phyloP scores from a whole-genome alignment of 2,113 vertebrate genomes.

The Eupsittula cactorum region DNA sequence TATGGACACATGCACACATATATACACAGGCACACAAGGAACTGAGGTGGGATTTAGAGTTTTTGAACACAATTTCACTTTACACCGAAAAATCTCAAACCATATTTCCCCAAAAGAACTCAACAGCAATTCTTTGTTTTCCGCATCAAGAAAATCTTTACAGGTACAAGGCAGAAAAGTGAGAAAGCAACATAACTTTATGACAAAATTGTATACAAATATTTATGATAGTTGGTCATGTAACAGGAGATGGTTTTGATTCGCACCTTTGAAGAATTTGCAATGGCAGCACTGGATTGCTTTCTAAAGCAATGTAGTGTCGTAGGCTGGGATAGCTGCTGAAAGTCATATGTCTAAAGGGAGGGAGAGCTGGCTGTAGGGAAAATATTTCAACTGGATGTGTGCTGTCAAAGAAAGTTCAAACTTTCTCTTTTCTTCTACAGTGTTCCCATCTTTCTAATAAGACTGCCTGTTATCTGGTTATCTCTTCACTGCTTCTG shows the following conservation, averaged over 20 bases:
- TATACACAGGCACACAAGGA: neutral
- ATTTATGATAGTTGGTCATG: rapidly evolving
- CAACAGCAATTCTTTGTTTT: neutral
- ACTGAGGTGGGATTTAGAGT: neutral
- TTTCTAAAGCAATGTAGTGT: neutral
- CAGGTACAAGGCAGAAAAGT: neutral
- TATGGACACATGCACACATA: no score
- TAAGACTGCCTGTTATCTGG: neutral
- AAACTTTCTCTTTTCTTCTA: neutral
- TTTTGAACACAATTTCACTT: neutral
- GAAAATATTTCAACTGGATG: neutral
- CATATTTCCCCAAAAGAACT: neutral
- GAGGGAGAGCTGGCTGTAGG: neutral
- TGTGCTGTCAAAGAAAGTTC: neutral
- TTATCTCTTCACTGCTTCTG: neutral
- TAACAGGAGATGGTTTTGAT: neutral
- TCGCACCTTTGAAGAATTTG: neutral
- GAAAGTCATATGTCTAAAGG: neutral
- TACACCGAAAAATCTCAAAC: neutral
- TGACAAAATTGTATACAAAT: neutral
- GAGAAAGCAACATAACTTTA: neutral
- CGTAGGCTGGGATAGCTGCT: neutral
- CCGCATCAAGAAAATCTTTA: neutral
- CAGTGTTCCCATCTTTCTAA: rapidly evolving
- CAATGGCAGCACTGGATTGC: neutral